Percentiles rank a stretch among this genome's conserved stretches.
Conservation (phyloP, 2,797 vertebrate species). For the Australoheros facetus region DNA sequence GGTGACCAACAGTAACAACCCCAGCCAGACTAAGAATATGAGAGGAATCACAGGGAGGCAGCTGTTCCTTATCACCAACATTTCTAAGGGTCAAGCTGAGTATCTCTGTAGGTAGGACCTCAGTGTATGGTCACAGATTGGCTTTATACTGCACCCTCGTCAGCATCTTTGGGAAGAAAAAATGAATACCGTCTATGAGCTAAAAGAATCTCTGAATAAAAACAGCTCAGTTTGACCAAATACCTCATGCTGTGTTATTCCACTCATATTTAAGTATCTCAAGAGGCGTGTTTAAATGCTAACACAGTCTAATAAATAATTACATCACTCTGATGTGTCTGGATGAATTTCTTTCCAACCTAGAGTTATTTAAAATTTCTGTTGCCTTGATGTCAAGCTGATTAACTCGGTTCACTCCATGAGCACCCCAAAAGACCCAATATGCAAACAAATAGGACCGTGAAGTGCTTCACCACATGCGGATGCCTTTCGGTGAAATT, state of each 20-base stretch:
- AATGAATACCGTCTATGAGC: neutral
- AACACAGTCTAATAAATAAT: conserved; percentile 23
- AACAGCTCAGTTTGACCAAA: conserved; percentile 34
- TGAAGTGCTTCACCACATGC: conserved; percentile 20
- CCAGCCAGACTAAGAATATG: conserved; percentile 35
- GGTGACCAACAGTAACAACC: conserved; percentile 15
- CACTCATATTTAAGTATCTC: conserved; percentile 9
- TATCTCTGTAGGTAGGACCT: neutral
- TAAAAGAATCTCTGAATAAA: conserved; percentile 4
- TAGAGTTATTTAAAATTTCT: conserved; percentile 3
- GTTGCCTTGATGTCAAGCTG: conserved; percentile 11
- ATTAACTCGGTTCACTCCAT: neutral
- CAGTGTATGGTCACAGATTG: neutral
- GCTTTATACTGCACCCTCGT: neutral
- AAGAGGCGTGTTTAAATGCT: neutral
- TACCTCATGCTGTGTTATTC: neutral
- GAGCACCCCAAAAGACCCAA: neutral
- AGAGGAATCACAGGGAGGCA: conserved; percentile 32
- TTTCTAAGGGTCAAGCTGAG: conserved; percentile 17
- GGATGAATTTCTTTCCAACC: conserved; percentile 4
- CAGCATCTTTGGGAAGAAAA: too few relatives aligned
- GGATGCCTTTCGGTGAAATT: conserved; percentile 11
- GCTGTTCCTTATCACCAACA: conserved; percentile 51
- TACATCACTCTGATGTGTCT: conserved; percentile 10
- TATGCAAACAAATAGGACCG: conserved; percentile 16